Evolutionary conservation across 2,113 vertebrate species (phyloP), one percentile per base, ranked within the genome.

Genomic region (Cavia aperea): DNA sequence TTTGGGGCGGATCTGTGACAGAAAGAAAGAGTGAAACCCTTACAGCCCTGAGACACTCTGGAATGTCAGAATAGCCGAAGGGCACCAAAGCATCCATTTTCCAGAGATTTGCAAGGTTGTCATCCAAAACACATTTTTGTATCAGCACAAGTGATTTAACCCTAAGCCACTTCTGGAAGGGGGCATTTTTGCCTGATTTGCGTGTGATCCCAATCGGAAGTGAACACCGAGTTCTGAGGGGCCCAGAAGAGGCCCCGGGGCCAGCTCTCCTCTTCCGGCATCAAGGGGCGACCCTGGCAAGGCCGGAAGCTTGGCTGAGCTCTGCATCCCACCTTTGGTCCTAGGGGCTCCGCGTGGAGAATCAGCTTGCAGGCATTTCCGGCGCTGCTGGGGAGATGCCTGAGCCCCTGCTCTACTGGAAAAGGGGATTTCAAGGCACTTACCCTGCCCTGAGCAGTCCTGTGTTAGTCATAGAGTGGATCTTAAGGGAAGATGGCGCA

Each of bases 11-110:
- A 79, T n/a, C 23, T 0, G 2, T 31, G 26, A n/a, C 13, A 24
- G 26, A 70, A 62, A 24, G 26, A 70, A 62, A 58, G 39, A 65
- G 43, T 12, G 33, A 65, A 72, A 54, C 60, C 39, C 36, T 33
- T 62, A 4, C 0, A 11, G 5, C n/a, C 33, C 18, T 31, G 63
- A n/a, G 18, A 16, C 6, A 6, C 7, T 51, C 14, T 78, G 49
- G 60, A 0, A 54, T 70, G 91, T 87, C 12, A 43, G 2, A 92
- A 29, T 46, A 77, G 23, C 43, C 46, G 31, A 85, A n/a, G 39
- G 60, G 0, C 21, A 26, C 2, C 0, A 36, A 65, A 56, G 26
- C 14, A 11, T 33, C 24, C 0, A 0, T 89, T 78, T 93, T 36
- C 51, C 73, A n/a, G 26, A 75, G 24, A 33, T 62, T 77, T 26